Evolutionary conservation across 2,888 invertebrate genomes (phyloP), one percentile per base, ranked within the genome.

Genomic region (Lycia hirtaria): DNA sequence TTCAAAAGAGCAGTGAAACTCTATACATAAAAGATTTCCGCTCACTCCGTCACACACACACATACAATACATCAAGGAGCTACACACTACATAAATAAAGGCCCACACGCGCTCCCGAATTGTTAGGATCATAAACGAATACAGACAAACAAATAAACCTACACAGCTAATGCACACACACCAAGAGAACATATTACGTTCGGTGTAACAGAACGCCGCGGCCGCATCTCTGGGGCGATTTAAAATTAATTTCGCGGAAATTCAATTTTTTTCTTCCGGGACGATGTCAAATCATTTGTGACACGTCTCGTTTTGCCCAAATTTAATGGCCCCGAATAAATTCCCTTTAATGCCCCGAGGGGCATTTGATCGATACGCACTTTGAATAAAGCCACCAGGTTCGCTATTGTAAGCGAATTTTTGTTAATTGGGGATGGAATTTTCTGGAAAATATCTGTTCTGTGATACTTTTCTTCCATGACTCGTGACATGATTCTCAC

Each of bases 201-300:
- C 55, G 51, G 51, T 55, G 59, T 55, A 32, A 51, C 15, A 43
- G 1, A 9, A 41, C 17, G 17, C 17, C 38, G 32, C 4, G 41
- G 32, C n/a, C 24, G 53, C 35, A 57, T 51, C 52, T 58, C 37
- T 28, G 14, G 71, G 63, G 61, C 67, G 71, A 80, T 83, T 80
- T 71, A 69, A 78, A 84, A 83, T 82, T 81, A 82, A 85, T 84
- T 82, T 72, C 67, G 69, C 57, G 72, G 67, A 71, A 80, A 81
- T 78, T 81, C 67, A 74, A 77, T 83, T 82, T 81, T 77, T 76
- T 51, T 49, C 40, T 32, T 54, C 53, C 62, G 30, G 38, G 61
- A 65, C 66, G 60, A 71, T 71, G 68, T 73, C 69, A 75, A 75
- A 73, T 77, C 68, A 68, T 60, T 71, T 52, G 43, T 67, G 71